Percentiles rank a stretch among this genome's conserved stretches.
These are phyloP conservation scores for Lobophora halterata DNA, from an alignment of 2,888 invertebrate genomes.

Conservation along the genomic window DNA sequence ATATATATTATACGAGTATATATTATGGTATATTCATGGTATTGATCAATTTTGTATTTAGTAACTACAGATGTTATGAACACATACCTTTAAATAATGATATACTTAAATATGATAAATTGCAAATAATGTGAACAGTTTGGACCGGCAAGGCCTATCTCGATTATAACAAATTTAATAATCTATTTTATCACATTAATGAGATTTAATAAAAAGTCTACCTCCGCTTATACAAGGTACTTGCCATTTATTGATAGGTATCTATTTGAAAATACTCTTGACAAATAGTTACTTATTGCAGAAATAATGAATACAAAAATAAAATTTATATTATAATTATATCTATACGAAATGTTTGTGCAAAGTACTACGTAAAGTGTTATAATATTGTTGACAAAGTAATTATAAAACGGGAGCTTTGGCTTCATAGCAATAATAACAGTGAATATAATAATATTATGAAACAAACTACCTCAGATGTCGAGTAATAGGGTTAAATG, in stretches of 20 bases:
- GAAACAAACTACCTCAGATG: slow-evolving; percentile 77
- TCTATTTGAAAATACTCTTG: slow-evolving; percentile 19
- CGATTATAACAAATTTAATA: too few species aligned
- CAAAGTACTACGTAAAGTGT: slow-evolving; percentile 46
- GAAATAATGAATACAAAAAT: slow-evolving; percentile 19
- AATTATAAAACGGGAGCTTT: slow-evolving; percentile 64
- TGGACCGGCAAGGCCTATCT: slow-evolving; percentile 60
- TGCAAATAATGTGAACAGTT: slow-evolving; percentile 36
- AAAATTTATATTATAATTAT: slow-evolving; percentile 25
- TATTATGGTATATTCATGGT: slow-evolving; percentile 15
- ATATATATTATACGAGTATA: slow-evolving; percentile 3
- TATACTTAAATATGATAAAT: slow-evolving; percentile 27
- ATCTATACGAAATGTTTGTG: slow-evolving; percentile 42
- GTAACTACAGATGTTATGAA: too few species aligned
- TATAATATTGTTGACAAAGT: slow-evolving; percentile 62
- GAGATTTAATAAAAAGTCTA: slow-evolving; percentile 21
- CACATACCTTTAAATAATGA: too few species aligned
- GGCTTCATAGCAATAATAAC: slow-evolving; percentile 66
- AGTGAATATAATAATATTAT: slow-evolving; percentile 63
- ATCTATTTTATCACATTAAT: slow-evolving; percentile 28
- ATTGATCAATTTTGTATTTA: too few species aligned
- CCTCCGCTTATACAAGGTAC: slow-evolving; percentile 24
- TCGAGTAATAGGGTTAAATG: slow-evolving; percentile 64
- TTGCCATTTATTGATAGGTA: slow-evolving; percentile 29
- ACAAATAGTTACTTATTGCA: slow-evolving; percentile 18